These are phyloP conservation scores for Rhyacophila evoluta DNA, from an alignment of 2,888 invertebrate species.

Conservation along the genomic window DNA sequence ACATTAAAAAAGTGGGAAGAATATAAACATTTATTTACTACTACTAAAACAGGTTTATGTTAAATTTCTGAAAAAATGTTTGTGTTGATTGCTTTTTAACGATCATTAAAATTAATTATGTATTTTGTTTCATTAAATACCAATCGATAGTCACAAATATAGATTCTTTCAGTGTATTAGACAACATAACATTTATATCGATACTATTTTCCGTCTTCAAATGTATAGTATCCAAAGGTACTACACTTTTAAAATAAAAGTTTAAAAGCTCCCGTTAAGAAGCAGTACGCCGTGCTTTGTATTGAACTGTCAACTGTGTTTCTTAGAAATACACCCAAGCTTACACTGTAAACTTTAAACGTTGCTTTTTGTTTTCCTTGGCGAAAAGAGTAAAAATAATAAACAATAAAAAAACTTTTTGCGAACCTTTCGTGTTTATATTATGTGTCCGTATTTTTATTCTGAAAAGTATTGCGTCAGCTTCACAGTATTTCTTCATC, in stretches of 20 bases:
- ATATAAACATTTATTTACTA: too few relatives aligned
- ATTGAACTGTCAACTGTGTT: constrained; percentile 37
- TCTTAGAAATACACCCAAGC: constrained; percentile 15
- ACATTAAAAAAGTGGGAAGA: too few relatives aligned
- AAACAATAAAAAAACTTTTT: constrained; percentile 10
- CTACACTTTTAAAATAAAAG: constrained; percentile 32
- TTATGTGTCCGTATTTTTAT: background rate
- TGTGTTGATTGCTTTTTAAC: too few relatives aligned
- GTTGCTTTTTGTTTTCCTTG: constrained; percentile 8
- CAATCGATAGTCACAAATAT: background rate
- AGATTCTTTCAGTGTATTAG: background rate
- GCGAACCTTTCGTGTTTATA: background rate
- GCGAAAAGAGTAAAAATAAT: constrained; percentile 14
- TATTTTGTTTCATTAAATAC: background rate
- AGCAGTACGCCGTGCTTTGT: constrained; percentile 37
- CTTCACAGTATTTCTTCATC: constrained; percentile 3
- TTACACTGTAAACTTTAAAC: constrained; percentile 19
- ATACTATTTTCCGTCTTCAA: background rate
- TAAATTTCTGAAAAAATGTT: too few relatives aligned
- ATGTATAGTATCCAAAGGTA: background rate
- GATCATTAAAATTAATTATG: background rate
- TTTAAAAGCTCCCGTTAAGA: constrained; percentile 41
- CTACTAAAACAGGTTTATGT: too few relatives aligned
- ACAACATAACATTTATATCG: background rate
- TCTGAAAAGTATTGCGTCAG: constrained; percentile 3